Evolutionary conservation across 1,140 invertebrate species (phyloP), one percentile per base, ranked within the genome.

Genomic region (Physella acuta): DNA sequence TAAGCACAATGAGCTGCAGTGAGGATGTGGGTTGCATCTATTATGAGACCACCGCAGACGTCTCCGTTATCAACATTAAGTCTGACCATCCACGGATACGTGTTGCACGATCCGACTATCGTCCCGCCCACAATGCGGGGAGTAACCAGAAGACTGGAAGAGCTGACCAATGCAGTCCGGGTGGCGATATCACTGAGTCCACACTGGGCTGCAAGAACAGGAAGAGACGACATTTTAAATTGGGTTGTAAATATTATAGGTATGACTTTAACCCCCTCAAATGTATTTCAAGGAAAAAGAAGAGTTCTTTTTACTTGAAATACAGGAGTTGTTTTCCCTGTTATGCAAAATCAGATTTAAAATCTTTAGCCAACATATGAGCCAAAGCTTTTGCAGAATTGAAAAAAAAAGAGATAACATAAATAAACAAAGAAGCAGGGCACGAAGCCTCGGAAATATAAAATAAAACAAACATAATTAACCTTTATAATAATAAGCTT

Each of bases 111-210:
- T 2, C 63, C 63, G 11, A 51, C 36, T 14, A 55, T 26, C 30
- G 16, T 20, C 17, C 63, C 63, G 8, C 63, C 63, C 11, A 66
- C 51, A 5, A 66, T 34, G 3, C 63, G 44, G 3, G 63, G 26
- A 2, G 28, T 55, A 24, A 66, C 11, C 8, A 66, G 34, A 1
- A 66, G 17, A n/a, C 49, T 31, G 3, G 63, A 33, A 16, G 2
- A 26, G 1, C 24, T 24, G 16, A 55, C 51, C 11, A 1, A 11
- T 1, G 52, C 49, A 2, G 33, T 16, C 49, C 44, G 30, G 11
- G 44, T 66, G 49, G 63, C 63, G 1, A 66, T n/a, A 5, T 55
- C 51, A n/a, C 63, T 66, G 49, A 53, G n/a, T 20, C 63, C 63
- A 66, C 63, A 66, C 51, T 53, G 33, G 60, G 60, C 4, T 24